phyloP scores from a whole-genome alignment of 2,113 vertebrate species.

The Epinephelus fuscoguttatus region DNA sequence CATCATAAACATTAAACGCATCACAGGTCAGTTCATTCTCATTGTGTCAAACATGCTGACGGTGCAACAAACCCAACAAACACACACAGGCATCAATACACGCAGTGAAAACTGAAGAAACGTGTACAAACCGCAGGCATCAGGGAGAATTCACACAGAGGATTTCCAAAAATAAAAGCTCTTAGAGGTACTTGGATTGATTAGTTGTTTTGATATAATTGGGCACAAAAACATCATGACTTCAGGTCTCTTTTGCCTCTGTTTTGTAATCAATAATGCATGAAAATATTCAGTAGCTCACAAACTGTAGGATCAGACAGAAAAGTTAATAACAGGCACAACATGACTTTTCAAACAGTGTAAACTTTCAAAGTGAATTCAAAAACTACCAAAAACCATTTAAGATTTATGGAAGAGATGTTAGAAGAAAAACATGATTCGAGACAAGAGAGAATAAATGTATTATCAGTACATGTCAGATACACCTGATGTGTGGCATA shows the following conservation, averaged over 20 bases:
- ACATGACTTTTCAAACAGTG: constrained; percentile 73
- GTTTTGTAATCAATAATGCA: constrained; percentile 49
- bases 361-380: constrained; percentile 73
- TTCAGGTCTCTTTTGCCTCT: constrained; percentile 47
- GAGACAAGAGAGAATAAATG: background rate
- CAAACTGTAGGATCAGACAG: constrained; percentile 70
- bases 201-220: constrained; percentile 56
- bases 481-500: background rate
- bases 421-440: constrained; percentile 2
- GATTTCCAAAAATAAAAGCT: constrained; percentile 79
- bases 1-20: constrained; percentile 70
- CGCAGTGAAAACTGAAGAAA: constrained; percentile 58
- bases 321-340: constrained; percentile 79
- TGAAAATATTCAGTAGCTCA: constrained; percentile 70
- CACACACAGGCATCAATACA: constrained; percentile 69
- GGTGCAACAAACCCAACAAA: constrained; percentile 63
- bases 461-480: background rate
- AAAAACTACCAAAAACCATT: constrained; percentile 18
- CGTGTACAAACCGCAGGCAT: constrained; percentile 73
- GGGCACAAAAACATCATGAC: constrained; percentile 52
- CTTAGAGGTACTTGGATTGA: constrained; percentile 74
- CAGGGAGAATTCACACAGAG: constrained; percentile 66
- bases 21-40: constrained; percentile 68
- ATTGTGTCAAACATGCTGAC: constrained; percentile 74
- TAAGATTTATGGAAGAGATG: constrained; percentile 22